Evolutionary conservation across 2,113 vertebrate genomes (phyloP), one percentile per base, ranked within the genome.

Genomic region (Labrus mixtus): DNA sequence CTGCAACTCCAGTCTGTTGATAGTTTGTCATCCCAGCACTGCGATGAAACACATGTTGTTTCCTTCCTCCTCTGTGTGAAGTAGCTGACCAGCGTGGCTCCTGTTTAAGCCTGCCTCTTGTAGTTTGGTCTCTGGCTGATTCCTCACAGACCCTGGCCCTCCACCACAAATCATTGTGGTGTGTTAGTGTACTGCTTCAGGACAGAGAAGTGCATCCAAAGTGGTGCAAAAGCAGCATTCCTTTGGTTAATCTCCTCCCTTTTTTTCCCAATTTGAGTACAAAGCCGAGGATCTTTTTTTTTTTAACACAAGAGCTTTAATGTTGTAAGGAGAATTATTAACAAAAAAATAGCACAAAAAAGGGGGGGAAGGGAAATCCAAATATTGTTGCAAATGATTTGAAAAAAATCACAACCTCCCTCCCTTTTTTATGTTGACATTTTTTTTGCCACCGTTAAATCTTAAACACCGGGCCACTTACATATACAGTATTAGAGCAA

Each of bases 111-210:
- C 66, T 23, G 68, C 48, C 48, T 76, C 71, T 83, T 68, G 80
- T 88, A 51, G 86, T 71, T 50, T 59, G 63, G 68, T 81, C 77
- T 83, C 60, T 20, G 54, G 51, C 41, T 60, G 68, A 88, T 76
- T 86, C 74, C 76, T 87, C 62, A 39, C 79, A 91, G 81, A 73
- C 83, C 76, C 43, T 0, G 46, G 76, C 73, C 68, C 78, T 76
- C 76, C 73, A 71, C 75, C 71, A 41, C 54, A 82, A 88, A 83
- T 86, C 68, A 76, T 15, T 79, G 81, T 51, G 69, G 75, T 73
- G 74, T n/a, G 61, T 46, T 64, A 59, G 61, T 75, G 56, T 6
- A 54, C 63, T 74, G 85, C 78, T 55, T 39, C 36, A 25, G 68
- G 72, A 82, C 62, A 53, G 36, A 64, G 53, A 63, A 19, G 41